phyloP scores from a whole-genome alignment of 2,113 vertebrate species.

The Oncorhynchus keta region DNA sequence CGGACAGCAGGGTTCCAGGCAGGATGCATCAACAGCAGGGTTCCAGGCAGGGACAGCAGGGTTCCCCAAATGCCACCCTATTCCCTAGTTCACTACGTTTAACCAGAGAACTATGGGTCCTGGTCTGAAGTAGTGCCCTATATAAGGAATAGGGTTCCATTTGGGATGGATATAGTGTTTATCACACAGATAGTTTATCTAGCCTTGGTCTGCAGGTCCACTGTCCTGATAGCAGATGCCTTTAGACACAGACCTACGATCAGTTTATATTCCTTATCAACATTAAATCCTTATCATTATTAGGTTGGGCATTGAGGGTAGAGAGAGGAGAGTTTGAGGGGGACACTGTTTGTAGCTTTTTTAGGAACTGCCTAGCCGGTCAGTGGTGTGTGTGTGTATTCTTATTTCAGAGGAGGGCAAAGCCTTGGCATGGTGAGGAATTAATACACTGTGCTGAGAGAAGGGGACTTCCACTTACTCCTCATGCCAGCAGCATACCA shows the following conservation, averaged over 20 bases:
- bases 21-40: no score
- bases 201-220: conserved; percentile 62
- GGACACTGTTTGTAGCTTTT: conserved; percentile 3
- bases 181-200: conserved; percentile 49
- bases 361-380: conserved; percentile 8
- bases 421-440: conserved; percentile 67
- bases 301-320: no score
- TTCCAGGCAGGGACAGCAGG: conserved; percentile 26
- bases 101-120: no score
- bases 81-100: no score
- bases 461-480: neutral
- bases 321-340: neutral
- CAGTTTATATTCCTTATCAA: conserved; percentile 8
- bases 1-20: no score
- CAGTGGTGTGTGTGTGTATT: neutral
- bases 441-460: conserved; percentile 70
- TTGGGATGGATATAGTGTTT: no score
- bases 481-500: no score
- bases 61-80: conserved; percentile 4
- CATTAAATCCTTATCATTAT: no score
- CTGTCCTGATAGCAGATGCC: conserved; percentile 14
- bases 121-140: no score
- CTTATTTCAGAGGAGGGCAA: conserved; percentile 70
- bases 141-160: no score
- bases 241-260: neutral